A percentile compares a stretch with the other conserved stretches of the same genome.
Conservation (phyloP, 53 echinoderm and acorn worm genomes). For the Crossaster papposus region DNA sequence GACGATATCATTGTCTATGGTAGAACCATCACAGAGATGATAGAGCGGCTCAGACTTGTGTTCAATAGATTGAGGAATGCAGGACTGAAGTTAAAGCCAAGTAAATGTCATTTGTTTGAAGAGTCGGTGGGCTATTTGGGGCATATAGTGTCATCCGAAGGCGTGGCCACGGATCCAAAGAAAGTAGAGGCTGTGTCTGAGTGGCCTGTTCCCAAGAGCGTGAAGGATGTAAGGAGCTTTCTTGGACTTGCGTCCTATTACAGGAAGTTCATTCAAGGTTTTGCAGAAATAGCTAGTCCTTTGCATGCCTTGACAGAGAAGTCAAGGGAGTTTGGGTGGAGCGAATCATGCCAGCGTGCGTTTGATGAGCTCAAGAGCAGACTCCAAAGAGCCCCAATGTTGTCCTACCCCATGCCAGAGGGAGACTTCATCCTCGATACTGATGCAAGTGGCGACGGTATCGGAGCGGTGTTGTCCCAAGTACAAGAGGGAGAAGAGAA, state of each 20-base stretch:
- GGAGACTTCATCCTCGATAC: conserved; percentile 43
- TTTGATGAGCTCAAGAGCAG: conserved; percentile 18
- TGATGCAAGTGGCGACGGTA: conserved; percentile 36
- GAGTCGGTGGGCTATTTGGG: conserved; percentile 35
- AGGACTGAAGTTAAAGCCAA: conserved; percentile 21
- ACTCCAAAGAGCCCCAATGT: conserved; percentile 43
- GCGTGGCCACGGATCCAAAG: conserved; percentile 48
- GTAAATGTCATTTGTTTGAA: conserved; percentile 29
- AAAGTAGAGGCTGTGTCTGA: conserved; percentile 31
- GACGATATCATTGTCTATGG: conserved; percentile 11
- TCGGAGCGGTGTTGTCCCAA: conserved; percentile 42
- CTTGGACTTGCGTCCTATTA: conserved; percentile 56
- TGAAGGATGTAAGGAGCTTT: conserved; percentile 51
- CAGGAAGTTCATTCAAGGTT: conserved; percentile 44
- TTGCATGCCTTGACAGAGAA: conserved; percentile 43
- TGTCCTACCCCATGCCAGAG: conserved; percentile 34
- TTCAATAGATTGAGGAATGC: conserved; percentile 29
- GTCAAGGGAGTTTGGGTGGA: conserved; percentile 38
- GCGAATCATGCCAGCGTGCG: conserved; percentile 29
- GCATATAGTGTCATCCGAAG: conserved; percentile 24
- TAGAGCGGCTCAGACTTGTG: not conserved
- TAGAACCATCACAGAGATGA: conserved; percentile 18
- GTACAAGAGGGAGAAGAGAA: conserved; percentile 5
- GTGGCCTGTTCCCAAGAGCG: conserved; percentile 33
- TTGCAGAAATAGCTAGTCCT: conserved; percentile 57